Conservation (phyloP, 2,888 invertebrate species). For the Neelides folsomi region DNA sequence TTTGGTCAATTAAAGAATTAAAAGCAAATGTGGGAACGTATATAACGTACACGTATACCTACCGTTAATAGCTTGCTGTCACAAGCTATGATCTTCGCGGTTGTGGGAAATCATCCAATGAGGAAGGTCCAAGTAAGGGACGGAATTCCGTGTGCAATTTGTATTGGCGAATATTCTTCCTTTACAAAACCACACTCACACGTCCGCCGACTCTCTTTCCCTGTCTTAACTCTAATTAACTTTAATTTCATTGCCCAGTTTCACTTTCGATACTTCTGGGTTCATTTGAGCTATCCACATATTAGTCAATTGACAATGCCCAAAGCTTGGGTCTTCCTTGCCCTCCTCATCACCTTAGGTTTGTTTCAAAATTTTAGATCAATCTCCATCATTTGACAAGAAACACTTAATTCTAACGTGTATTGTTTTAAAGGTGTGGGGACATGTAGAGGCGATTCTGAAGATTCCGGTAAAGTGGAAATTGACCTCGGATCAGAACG, state of each 20-base stretch:
- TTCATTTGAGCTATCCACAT: neutral
- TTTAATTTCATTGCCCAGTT: neutral
- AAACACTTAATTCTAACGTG: neutral
- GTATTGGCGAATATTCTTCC: neutral
- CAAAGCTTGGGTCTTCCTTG: slow-evolving; percentile 21
- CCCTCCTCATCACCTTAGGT: slow-evolving; percentile 15
- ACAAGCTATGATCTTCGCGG: too few relatives aligned
- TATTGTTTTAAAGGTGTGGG: slow-evolving; percentile 3
- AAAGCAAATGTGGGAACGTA: too few relatives aligned
- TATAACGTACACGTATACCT: too few relatives aligned
- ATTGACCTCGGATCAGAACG: slow-evolving; percentile 68
- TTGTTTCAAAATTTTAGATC: neutral
- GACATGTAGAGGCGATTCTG: slow-evolving; percentile 37
- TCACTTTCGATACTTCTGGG: neutral
- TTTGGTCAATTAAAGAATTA: too few relatives aligned
- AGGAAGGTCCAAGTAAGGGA: too few relatives aligned
- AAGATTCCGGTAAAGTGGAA: slow-evolving; percentile 52
- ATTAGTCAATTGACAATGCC: slow-evolving; percentile 12
- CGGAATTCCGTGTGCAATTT: too few relatives aligned
- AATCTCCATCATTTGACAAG: neutral
- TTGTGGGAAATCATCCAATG: too few relatives aligned
- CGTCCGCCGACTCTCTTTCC: neutral
- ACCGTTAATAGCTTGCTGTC: too few relatives aligned
- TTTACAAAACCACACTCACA: neutral
- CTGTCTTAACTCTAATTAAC: neutral